Evolutionary conservation across 1,140 invertebrate genomes (phyloP).

Genomic region (Lysiphlebus fabarum): DNA sequence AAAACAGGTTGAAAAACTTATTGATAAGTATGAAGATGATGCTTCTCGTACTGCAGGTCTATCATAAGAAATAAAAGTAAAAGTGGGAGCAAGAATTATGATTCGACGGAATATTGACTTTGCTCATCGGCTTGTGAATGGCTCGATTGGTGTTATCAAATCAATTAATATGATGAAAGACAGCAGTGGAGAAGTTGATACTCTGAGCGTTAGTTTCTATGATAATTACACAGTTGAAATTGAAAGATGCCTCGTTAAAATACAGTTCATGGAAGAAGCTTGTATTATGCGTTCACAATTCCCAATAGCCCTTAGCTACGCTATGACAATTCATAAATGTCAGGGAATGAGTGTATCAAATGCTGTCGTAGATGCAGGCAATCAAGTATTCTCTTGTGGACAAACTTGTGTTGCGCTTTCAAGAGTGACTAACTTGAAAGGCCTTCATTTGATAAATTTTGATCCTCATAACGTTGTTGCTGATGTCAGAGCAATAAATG

Average conservation of each 20-base stretch:
- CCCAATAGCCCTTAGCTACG: constrained; percentile 42
- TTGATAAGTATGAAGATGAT: constrained; percentile 7
- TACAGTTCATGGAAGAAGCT: constrained; percentile 36
- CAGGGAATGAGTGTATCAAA: constrained; percentile 44
- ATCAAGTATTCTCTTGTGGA: constrained; percentile 36
- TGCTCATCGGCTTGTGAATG: constrained; percentile 37
- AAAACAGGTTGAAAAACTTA: constrained; percentile 10
- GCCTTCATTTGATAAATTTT: constrained; percentile 40
- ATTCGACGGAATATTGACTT: constrained; percentile 41
- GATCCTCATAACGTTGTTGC: constrained; percentile 31
- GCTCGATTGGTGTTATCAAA: constrained; percentile 29
- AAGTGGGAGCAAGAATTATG: constrained; percentile 38
- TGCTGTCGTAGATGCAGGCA: constrained; percentile 42
- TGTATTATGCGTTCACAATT: constrained; percentile 44
- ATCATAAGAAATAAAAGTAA: constrained; percentile 30
- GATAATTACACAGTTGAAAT: constrained; percentile 23
- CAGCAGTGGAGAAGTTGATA: neutral
- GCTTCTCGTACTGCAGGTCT: constrained; percentile 12
- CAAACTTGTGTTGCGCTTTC: constrained; percentile 45
- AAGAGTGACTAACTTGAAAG: constrained; percentile 37
- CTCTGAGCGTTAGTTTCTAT: neutral
- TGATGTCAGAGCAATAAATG: constrained; percentile 28
- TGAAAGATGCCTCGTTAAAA: constrained; percentile 32
- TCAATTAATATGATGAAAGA: neutral
- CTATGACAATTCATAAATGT: constrained; percentile 46